phyloP scores from a whole-genome alignment of 2,797 vertebrate genomes.

The Eupleurogrammus muticus region DNA sequence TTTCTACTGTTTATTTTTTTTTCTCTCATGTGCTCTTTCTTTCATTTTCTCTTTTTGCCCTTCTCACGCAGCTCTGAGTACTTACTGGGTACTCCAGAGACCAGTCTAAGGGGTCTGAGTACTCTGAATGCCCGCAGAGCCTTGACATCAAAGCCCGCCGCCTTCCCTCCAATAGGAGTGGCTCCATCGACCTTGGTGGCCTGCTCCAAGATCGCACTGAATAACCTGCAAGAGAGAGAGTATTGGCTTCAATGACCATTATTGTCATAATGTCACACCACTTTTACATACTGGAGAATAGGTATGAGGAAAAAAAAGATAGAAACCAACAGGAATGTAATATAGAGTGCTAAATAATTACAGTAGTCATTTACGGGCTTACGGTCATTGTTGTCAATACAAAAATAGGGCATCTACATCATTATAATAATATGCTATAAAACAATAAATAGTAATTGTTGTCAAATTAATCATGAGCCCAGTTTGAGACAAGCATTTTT shows the following conservation, averaged over 20 bases:
- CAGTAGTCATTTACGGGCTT: neutral
- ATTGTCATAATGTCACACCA: constrained; percentile 7
- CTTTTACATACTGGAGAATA: constrained; percentile 28
- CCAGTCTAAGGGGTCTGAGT: constrained; percentile 93
- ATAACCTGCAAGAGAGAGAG: constrained; percentile 88
- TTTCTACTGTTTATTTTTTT: constrained; percentile 4
- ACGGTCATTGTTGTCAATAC: neutral
- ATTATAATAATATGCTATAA: constrained; percentile 6
- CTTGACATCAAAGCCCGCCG: constrained; percentile 97
- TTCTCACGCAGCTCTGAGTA: constrained; percentile 43
- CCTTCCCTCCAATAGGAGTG: constrained; percentile 96
- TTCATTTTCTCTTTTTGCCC: neutral
- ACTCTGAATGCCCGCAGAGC: constrained; percentile 97
- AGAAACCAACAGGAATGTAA: constrained; percentile 6
- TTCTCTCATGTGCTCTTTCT: neutral
- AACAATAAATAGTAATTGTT: neutral
- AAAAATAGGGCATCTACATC: neutral
- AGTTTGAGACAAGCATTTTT: neutral
- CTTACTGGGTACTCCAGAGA: constrained; percentile 99
- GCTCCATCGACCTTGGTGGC: constrained; percentile 96
- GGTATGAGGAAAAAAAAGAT: constrained; percentile 14
- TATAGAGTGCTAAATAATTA: neutral
- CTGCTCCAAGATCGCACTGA: constrained; percentile 99
- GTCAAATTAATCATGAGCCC: constrained; percentile 9
- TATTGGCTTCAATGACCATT: constrained; percentile 34